These are phyloP conservation scores for Dufourea novaeangliae DNA, from an alignment of 1,140 invertebrate genomes.

Conservation along the genomic window DNA sequence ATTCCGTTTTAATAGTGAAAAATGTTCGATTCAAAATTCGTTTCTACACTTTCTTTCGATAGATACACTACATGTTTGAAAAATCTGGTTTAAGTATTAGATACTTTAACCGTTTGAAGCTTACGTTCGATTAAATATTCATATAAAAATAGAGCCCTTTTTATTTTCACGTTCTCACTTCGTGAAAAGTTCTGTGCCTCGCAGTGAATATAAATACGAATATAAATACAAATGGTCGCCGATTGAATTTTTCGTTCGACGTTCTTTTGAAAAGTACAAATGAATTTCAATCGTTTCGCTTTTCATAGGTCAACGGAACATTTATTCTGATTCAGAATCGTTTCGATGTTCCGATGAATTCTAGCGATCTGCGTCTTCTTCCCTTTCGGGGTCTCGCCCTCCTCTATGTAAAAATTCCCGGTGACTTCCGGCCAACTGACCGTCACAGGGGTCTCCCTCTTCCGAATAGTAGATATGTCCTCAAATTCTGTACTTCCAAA, in stretches of 20 bases:
- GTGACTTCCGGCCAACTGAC: conserved; percentile 72
- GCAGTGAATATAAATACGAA: neutral
- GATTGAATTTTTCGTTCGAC: neutral
- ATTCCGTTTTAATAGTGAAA: too few species aligned
- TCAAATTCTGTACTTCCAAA: too few species aligned
- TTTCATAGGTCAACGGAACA: conserved; percentile 3
- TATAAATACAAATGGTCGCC: conserved; percentile 17
- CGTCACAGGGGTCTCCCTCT: conserved; percentile 69
- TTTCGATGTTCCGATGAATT: conserved; percentile 77
- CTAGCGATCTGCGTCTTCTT: conserved; percentile 69
- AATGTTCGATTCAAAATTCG: too few species aligned
- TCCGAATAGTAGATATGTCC: too few species aligned
- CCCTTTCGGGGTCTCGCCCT: conserved; percentile 67
- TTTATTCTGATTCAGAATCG: conserved; percentile 72
- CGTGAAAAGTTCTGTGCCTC: neutral
- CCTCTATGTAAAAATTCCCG: conserved; percentile 78
- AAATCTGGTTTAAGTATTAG: too few species aligned
- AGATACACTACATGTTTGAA: too few species aligned
- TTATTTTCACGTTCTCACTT: neutral
- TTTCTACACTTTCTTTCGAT: too few species aligned
- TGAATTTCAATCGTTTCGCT: too few species aligned
- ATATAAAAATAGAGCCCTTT: too few species aligned
- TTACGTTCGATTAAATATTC: too few species aligned
- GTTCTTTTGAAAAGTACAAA: neutral
- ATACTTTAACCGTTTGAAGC: too few species aligned